Conservation (phyloP, 1,140 invertebrate genomes). For the Drosophila tristis region DNA sequence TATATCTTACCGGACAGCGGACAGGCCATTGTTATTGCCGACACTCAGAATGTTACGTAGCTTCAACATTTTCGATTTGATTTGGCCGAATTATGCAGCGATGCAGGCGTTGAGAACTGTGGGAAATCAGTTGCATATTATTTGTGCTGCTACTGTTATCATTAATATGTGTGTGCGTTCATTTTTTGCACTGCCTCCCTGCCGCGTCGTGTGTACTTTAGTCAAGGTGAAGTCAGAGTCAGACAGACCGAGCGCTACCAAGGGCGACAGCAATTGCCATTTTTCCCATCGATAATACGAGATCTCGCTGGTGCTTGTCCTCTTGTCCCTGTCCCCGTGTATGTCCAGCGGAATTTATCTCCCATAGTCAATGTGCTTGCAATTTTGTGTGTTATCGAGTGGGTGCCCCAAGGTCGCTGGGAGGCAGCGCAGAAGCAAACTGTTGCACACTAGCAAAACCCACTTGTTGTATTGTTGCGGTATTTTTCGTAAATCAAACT, state of each 20-base stretch:
- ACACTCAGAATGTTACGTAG: conserved; percentile 66
- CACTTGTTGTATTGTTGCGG: conserved; percentile 43
- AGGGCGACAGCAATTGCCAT: conserved; percentile 38
- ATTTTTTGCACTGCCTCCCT: conserved; percentile 37
- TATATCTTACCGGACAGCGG: conserved; percentile 52
- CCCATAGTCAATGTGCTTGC: no score
- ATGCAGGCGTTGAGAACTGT: conserved; percentile 47
- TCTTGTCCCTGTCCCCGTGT: conserved; percentile 3
- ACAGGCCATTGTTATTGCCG: conserved; percentile 39
- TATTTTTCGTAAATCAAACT: conserved; percentile 17
- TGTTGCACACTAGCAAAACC: conserved; percentile 11
- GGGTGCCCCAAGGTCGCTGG: no score
- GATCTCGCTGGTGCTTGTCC: conserved; percentile 10
- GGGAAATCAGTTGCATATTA: conserved; percentile 57
- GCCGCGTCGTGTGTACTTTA: conserved; percentile 63
- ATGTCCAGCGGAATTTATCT: neutral
- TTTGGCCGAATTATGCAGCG: conserved; percentile 21
- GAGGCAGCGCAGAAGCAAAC: neutral
- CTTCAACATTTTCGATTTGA: conserved; percentile 61
- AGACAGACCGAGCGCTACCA: conserved; percentile 33
- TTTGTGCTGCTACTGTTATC: conserved; percentile 56
- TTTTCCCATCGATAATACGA: conserved; percentile 8
- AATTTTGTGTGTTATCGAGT: no score
- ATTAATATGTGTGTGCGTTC: conserved; percentile 13
- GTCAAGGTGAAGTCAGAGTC: conserved; percentile 81